Base-by-base conservation (phyloP, 2,113 vertebrate species). In the Taurulus bubalis region DNA sequence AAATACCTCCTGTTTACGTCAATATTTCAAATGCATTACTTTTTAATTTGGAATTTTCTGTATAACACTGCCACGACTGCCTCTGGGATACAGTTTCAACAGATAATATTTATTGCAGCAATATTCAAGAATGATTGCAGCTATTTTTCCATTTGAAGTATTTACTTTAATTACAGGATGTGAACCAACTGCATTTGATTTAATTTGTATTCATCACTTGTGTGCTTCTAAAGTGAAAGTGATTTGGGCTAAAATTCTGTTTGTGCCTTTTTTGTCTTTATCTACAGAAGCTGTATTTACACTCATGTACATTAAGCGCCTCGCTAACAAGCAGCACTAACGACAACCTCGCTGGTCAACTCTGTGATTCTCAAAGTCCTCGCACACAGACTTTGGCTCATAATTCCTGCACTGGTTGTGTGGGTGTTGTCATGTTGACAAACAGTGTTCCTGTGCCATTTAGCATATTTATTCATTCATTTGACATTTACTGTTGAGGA, bases 401-500 rank as follows among this genome's bases (percentile, higher is more conserved):
- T 71, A 40, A 51, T 62, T 77, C 69, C 68, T 78, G 74, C 69
- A 14, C 64, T 68, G 55, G 16, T 66, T 78, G 71, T 80, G 85
- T 83, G 86, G 77, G 66, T 74, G 83, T 83, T 85, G 73, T 84
- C 85, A 71, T 85, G 86, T 90, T 92, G 89, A 91, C 82, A 91
- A 90, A 91, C 85, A 79, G 62, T 87, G 62, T 70, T 75, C 65
- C 53, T 47, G 11, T 49, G 28, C 73, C 71, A 80, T 88, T 92
- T 89, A 87, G 83, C 80, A 86, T 82, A 84, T 90, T 87, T 82
- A 87, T 83, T 85, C 76, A 71, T 85, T 90, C 79, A 79, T 84
- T 66, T 88, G 90, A 90, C 85, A 88, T 92, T 92, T 90, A 89
- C 71, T 91, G 83, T 84, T 80, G 80, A 72, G 75, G 73, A 85